Evolutionary conservation across 2,888 invertebrate genomes (phyloP).

Genomic region (Pheosia gnoma): DNA sequence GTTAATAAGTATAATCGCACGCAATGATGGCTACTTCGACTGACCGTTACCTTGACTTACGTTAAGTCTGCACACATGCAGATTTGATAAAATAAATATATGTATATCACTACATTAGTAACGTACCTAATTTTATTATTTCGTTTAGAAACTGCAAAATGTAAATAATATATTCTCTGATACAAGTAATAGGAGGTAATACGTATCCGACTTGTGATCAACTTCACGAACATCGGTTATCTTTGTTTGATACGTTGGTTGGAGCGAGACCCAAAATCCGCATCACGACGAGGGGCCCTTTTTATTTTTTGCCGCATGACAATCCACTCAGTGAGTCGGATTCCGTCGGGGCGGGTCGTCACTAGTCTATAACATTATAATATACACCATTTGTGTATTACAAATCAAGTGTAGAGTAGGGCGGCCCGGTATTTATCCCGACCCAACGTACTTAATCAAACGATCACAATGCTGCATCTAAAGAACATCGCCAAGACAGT

Average conservation of each 20-base stretch:
- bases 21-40: no score
- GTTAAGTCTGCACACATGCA: no score
- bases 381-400: conserved; percentile 66
- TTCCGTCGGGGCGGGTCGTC: conserved; percentile 81
- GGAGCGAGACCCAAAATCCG: conserved; percentile 55
- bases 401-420: conserved; percentile 66
- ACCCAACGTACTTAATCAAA: conserved; percentile 67
- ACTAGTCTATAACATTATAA: conserved; percentile 60
- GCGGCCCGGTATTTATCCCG: conserved; percentile 76
- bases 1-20: no score
- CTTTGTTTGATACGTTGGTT: conserved; percentile 35
- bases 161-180: no score
- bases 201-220: conserved; percentile 25
- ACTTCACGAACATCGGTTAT: conserved; percentile 36
- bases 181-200: neutral
- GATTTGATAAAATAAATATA: no score
- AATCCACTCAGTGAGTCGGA: conserved; percentile 68
- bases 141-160: no score
- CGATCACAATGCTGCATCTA: conserved; percentile 88
- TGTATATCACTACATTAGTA: no score
- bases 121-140: no score
- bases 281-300: conserved; percentile 56
- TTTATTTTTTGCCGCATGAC: conserved; percentile 57
- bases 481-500: conserved; percentile 87
- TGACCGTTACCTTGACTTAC: no score